Evolutionary conservation across 2,797 vertebrate genomes (phyloP), one percentile per base, ranked within the genome.

Genomic region (Distichodus sexfasciatus): DNA sequence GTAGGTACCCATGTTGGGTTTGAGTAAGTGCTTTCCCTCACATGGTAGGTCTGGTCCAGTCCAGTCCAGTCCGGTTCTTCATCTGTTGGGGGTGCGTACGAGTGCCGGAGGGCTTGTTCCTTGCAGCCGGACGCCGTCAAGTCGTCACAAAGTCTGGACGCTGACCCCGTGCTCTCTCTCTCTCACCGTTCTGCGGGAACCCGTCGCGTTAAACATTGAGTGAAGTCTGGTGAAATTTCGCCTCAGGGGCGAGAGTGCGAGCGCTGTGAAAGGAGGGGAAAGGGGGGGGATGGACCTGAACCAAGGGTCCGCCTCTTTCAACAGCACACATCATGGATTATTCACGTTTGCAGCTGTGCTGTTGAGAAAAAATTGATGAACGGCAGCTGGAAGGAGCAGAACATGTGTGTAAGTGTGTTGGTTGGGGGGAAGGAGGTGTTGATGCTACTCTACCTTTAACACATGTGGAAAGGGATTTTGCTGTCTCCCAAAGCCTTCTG

Each of bases 301-400:
- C 75, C 72, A 70, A 11, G 23, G 80, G n/a, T n/a, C 81, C 77
- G 78, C 79, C 69, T 78, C 81, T 76, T 83, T 82, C 73, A 81
- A 83, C 82, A 77, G 79, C 55, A 86, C 75, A 81, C 76, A 84
- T 85, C 86, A 88, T 92, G 78, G 85, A 87, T 91, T 92, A 91
- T 92, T 90, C 89, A 92, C 83, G 84, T 77, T 81, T 76, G 77
- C 89, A 91, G 86, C 90, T 91, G 90, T 51, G 65, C 82, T 74
- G 57, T 71, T 54, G 73, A 83, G 85, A 89, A 87, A n/a, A 90
- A 87, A 90, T 88, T 85, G 83, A 88, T 86, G 86, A 90, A 76
- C 82, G 90, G 91, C 90, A 92, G 89, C 88, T 91, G 90, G 83
- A 81, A 79, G 79, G 47, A 79, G 76, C 67, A 61, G 71, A 64